Percentiles rank a stretch among this genome's conserved stretches.
Evolutionary conservation across 2,113 vertebrate genomes (phyloP).

Genomic region (Mobula birostris): DNA sequence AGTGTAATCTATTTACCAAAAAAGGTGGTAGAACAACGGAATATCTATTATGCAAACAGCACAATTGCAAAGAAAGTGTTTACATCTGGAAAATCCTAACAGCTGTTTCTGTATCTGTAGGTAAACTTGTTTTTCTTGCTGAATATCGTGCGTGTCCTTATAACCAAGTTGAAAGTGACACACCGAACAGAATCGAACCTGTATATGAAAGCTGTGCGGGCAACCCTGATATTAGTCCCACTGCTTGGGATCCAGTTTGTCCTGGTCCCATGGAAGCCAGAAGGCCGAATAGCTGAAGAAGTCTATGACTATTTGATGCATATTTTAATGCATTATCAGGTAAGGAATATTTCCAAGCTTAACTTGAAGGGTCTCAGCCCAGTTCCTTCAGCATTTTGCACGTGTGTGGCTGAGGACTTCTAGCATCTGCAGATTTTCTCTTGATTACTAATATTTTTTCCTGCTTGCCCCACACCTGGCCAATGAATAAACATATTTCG

Average conservation of each 20-base stretch:
- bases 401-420: no score
- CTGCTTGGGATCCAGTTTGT: constrained; percentile 91
- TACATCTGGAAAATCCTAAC: not conserved
- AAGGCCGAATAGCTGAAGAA: constrained; percentile 73
- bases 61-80: not conserved
- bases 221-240: constrained; percentile 88
- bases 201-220: constrained; percentile 96
- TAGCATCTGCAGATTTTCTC: no score
- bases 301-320: constrained; percentile 92
- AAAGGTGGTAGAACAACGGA: constrained; percentile 47
- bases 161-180: constrained; percentile 94
- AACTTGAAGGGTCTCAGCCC: not conserved
- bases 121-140: constrained; percentile 93
- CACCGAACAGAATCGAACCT: constrained; percentile 91
- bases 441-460: not conserved
- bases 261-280: constrained; percentile 82
- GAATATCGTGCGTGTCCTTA: constrained; percentile 92
- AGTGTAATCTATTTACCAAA: constrained; percentile 43
- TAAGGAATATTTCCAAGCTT: constrained; percentile 41
- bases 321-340: constrained; percentile 94
- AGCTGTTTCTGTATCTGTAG: constrained; percentile 49
- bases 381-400: no score
- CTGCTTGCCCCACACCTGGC: not conserved
- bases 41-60: constrained; percentile 45
- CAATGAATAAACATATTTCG: not conserved